Evolutionary conservation across 1,140 invertebrate species (phyloP), one percentile per base, ranked within the genome.

Genomic region (Calycopis cecrops): DNA sequence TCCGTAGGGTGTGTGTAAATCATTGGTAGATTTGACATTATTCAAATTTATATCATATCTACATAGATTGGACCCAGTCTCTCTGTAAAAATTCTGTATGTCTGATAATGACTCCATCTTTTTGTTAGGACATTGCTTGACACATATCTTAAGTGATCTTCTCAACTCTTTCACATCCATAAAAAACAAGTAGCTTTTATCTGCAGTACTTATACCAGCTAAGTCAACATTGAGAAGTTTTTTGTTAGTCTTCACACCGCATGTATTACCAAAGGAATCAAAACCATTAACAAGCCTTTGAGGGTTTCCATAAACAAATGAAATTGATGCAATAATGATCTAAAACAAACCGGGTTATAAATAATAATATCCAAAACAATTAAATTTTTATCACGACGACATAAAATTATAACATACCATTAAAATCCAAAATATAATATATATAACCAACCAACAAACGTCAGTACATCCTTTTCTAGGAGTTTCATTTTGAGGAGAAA

Each of bases 241-340:
- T 60, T 92, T 91, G 78, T 95, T 95, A 59, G 92, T 92, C 63
- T 93, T 92, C 44, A 94, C 92, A 17, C 96, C 96, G 87, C 97
- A 99, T 33, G 95, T 96, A 81, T 98, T 98, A n/a, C 97, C 97
- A 89, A 96, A 98, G 62, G 95, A 97, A 79, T 99, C 97, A 85
- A 96, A 97, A 44, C 97, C 97, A 90, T 97, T 96, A 57, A 97
- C 93, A 6, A 98, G 90, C 59, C 96, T 90, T 63, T 93, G 81
- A 3, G 96, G 96, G 88, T 96, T 96, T 0, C 97, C 96, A 87
- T 96, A 96, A 8, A 95, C 93, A 76, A 97, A 92, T 1, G 96
- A 94, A 88, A 97, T 97, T 7, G 92, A 93, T 10, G 95, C 95
- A 60, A 98, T 94, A 59, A 95, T 90, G 66, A 96, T 92, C 94